A percentile compares a stretch with the other conserved stretches of the same genome.
phyloP scores from a whole-genome alignment of 2,888 invertebrate genomes.

The Amphipyra berbera region DNA sequence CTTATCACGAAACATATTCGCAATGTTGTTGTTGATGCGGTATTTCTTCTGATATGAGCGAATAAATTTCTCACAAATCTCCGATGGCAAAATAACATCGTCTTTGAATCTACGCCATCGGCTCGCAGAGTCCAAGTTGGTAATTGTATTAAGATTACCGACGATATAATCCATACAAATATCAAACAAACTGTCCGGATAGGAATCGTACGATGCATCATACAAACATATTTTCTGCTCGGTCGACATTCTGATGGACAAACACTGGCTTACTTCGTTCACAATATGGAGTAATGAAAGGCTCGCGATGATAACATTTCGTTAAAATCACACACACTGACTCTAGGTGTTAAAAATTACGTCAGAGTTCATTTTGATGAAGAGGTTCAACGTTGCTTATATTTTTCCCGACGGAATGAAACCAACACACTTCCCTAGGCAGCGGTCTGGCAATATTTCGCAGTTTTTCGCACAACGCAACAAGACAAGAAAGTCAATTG shows the following conservation, averaged over 20 bases:
- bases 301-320: conserved; percentile 62
- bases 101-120: conserved; percentile 88
- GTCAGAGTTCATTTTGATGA: conserved; percentile 30
- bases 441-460: conserved; percentile 38
- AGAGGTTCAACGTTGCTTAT: conserved; percentile 7
- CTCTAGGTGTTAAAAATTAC: conserved; percentile 28
- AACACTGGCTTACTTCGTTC: conserved; percentile 49
- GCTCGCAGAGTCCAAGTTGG: conserved; percentile 81
- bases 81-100: conserved; percentile 92
- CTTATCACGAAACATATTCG: conserved; percentile 93
- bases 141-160: conserved; percentile 91
- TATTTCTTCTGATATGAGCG: conserved; percentile 88
- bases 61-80: conserved; percentile 93
- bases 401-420: conserved; percentile 11
- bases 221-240: conserved; percentile 65
- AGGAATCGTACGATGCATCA: conserved; percentile 71
- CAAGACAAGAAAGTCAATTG: conserved; percentile 58
- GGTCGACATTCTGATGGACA: conserved; percentile 70
- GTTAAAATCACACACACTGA: conserved; percentile 39
- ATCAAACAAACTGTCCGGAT: conserved; percentile 91
- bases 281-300: conserved; percentile 64
- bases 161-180: conserved; percentile 91
- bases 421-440: conserved; percentile 18
- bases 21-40: conserved; percentile 91
- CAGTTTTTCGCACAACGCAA: conserved; percentile 61